These are phyloP conservation scores for Serilophus lunatus DNA, from an alignment of 2,113 vertebrate genomes.

Conservation along the genomic window DNA sequence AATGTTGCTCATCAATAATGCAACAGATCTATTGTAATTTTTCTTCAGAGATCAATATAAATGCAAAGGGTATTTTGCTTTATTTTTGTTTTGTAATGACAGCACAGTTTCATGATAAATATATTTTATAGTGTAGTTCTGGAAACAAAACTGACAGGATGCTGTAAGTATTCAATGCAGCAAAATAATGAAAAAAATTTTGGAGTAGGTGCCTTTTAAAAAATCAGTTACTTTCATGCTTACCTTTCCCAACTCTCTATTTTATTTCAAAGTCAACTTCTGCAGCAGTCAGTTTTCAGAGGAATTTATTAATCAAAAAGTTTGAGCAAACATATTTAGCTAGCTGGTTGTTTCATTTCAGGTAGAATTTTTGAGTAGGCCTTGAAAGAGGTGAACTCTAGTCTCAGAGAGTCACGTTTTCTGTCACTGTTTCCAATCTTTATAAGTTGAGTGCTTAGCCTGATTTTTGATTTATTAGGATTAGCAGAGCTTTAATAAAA, in stretches of 20 bases:
- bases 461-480: neutral
- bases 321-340: neutral
- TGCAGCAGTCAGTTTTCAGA: neutral
- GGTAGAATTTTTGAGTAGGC: neutral
- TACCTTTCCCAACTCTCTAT: neutral
- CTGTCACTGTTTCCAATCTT: neutral
- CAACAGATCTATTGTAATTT: conserved; percentile 11
- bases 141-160: neutral
- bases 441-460: neutral
- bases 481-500: neutral
- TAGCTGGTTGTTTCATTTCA: neutral
- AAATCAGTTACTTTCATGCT: neutral
- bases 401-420: neutral
- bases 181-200: neutral
- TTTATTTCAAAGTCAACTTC: neutral
- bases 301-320: neutral
- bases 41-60: conserved; percentile 44
- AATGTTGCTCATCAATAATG: conserved; percentile 29
- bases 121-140: neutral
- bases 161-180: neutral
- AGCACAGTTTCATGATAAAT: neutral
- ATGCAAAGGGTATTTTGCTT: conserved; percentile 12
- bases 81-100: conserved; percentile 33
- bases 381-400: neutral
- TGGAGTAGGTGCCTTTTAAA: neutral